Percentiles rank a stretch among this genome's conserved stretches.
These are phyloP conservation scores for Callopanchax toddi DNA, from an alignment of 2,113 vertebrate genomes.

Conservation along the genomic window DNA sequence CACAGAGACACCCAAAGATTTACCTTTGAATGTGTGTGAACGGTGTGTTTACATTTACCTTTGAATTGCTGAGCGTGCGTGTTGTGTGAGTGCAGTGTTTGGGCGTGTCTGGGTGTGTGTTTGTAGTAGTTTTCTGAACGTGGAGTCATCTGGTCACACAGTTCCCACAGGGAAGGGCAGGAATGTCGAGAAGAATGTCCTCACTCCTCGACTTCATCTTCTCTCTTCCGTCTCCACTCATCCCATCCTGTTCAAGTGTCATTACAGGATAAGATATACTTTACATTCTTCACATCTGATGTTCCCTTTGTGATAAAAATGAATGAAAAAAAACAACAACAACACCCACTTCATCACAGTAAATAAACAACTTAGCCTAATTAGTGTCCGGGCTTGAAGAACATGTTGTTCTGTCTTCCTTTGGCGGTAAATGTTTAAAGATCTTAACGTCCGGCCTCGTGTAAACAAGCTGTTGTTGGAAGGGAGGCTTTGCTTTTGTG, in stretches of 20 bases:
- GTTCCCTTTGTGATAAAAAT: constrained; percentile 21
- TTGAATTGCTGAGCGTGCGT: constrained; percentile 33
- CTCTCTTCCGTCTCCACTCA: constrained; percentile 4
- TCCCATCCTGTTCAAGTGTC: constrained; percentile 33
- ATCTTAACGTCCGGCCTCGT: constrained; percentile 13
- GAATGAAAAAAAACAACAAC: constrained; percentile 17
- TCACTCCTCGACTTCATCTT: constrained; percentile 16
- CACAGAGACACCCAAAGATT: constrained; percentile 3
- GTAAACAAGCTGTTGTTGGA: constrained; percentile 10
- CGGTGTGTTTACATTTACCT: too few species aligned
- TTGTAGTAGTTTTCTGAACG: constrained; percentile 14
- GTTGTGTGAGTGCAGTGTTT: neutral
- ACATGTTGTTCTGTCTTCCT: constrained; percentile 3
- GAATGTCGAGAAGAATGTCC: constrained; percentile 45
- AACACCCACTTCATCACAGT: constrained; percentile 17
- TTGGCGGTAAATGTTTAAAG: constrained; percentile 1
- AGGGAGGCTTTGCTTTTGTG: neutral
- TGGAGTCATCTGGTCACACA: constrained; percentile 24
- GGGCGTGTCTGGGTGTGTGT: constrained; percentile 15
- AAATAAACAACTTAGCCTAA: constrained; percentile 45
- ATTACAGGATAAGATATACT: constrained; percentile 15
- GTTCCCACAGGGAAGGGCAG: constrained; percentile 42
- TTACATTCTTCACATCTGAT: constrained; percentile 18
- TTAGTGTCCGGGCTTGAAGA: constrained; percentile 9
- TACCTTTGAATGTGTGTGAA: too few species aligned